phyloP scores from a whole-genome alignment of 2,113 vertebrate genomes.

The Psephotus haematonotus region DNA sequence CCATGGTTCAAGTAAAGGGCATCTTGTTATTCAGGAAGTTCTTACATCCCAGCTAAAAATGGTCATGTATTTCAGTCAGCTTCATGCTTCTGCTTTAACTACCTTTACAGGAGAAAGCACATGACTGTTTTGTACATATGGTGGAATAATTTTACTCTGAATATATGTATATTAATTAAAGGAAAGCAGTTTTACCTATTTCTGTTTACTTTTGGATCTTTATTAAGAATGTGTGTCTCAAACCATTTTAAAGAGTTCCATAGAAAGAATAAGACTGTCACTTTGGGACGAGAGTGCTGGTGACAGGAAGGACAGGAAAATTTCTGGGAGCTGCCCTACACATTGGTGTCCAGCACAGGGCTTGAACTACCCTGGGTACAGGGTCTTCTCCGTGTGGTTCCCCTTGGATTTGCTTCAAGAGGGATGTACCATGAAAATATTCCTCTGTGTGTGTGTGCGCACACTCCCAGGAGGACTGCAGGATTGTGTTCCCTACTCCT shows the following conservation, averaged over 20 bases:
- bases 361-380: neutral
- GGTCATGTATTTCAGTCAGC: neutral
- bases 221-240: neutral
- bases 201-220: neutral
- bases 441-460: rapidly evolving
- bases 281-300: neutral
- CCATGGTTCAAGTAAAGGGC: slow-evolving; percentile 27
- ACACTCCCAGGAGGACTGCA: neutral
- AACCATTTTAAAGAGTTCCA: neutral
- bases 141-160: neutral
- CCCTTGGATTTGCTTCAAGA: neutral
- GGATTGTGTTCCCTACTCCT: neutral
- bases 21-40: slow-evolving; percentile 14
- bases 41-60: neutral
- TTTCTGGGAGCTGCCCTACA: neutral
- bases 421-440: neutral
- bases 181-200: neutral
- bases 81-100: neutral
- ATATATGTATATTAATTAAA: neutral
- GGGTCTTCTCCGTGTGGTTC: neutral
- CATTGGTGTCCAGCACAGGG: neutral
- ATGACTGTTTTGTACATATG: neutral
- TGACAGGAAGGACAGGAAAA: neutral
- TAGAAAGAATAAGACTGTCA: neutral
- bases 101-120: neutral